These are phyloP conservation scores for Nothura maculosa DNA, from an alignment of 2,797 vertebrate genomes.

Conservation along the genomic window DNA sequence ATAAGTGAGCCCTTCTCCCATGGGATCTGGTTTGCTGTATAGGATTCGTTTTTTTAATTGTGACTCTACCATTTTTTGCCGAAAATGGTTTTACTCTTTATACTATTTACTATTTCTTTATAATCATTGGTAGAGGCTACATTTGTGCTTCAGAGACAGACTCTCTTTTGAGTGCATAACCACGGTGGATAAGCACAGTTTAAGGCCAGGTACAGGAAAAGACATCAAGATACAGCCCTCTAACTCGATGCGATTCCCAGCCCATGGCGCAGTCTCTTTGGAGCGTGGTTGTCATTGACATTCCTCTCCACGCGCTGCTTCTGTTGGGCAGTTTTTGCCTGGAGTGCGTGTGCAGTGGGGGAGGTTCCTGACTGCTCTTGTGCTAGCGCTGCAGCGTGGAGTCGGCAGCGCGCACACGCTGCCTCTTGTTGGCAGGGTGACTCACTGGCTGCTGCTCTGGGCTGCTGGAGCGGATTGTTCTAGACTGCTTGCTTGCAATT, in stretches of 20 bases:
- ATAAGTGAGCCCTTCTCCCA: not conserved
- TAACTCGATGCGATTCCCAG: not conserved
- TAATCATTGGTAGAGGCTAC: not conserved
- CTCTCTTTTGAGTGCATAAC: not conserved
- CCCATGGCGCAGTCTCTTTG: not conserved
- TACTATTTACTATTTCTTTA: not conserved
- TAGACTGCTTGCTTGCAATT: not conserved
- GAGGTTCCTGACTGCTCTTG: slow-evolving; percentile 11
- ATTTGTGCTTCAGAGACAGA: not conserved
- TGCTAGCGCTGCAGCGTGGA: slow-evolving; percentile 43
- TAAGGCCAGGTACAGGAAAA: not conserved
- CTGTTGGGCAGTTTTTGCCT: slow-evolving; percentile 29
- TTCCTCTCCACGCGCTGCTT: slow-evolving; percentile 23
- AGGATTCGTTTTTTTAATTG: not conserved
- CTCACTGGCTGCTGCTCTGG: slow-evolving; percentile 49
- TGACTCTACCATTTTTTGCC: not conserved
- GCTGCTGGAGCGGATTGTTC: slow-evolving; percentile 7
- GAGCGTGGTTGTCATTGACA: slow-evolving; percentile 31
- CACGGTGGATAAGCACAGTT: not conserved
- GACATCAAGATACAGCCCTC: not conserved
- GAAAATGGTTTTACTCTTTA: not conserved
- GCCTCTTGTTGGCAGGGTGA: slow-evolving; percentile 54
- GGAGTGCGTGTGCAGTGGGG: not conserved
- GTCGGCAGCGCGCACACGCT: slow-evolving; percentile 45
- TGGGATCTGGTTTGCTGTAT: not conserved